Percentiles rank a stretch among this genome's conserved stretches.
Conservation (phyloP, 2,113 vertebrate species). For the sheep (Ovis aries) region DNA sequence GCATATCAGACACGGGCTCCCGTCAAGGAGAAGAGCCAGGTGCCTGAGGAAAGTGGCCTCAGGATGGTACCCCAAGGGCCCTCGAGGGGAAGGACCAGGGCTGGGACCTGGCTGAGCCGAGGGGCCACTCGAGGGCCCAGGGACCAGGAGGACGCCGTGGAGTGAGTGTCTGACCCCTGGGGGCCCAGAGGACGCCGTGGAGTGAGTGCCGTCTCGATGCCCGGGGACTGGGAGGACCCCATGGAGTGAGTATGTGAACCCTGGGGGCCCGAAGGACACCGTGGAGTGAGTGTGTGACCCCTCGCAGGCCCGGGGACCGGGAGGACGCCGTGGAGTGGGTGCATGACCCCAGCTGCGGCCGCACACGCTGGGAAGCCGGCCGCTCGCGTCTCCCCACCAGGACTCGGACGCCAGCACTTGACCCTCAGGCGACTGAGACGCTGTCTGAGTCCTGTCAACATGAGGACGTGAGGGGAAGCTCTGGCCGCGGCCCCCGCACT, state of each 20-base stretch:
- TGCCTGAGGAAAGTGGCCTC: rapidly evolving
- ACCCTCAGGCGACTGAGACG: neutral
- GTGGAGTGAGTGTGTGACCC: no score
- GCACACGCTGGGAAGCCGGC: rapidly evolving
- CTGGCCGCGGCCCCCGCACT: rapidly evolving
- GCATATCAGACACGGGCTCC: rapidly evolving
- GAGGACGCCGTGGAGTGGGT: neutral
- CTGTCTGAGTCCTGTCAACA: neutral
- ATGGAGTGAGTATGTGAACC: no score
- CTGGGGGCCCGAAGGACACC: rapidly evolving
- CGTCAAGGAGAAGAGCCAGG: rapidly evolving
- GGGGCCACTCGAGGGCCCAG: neutral
- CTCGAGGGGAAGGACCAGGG: rapidly evolving
- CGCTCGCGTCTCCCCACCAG: rapidly evolving
- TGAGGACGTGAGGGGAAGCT: neutral
- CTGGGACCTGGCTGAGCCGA: neutral
- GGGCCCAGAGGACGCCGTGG: rapidly evolving
- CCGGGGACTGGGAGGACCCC: rapidly evolving
- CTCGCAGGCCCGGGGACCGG: neutral
- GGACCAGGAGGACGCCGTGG: neutral
- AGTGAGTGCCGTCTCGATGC: no score
- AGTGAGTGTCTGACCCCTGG: no score
- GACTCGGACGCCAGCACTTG: rapidly evolving
- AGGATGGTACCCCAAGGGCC: rapidly evolving
- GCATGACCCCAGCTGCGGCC: rapidly evolving